Conservation (phyloP, 2,113 vertebrate genomes). For the Chaetops frenatus region DNA sequence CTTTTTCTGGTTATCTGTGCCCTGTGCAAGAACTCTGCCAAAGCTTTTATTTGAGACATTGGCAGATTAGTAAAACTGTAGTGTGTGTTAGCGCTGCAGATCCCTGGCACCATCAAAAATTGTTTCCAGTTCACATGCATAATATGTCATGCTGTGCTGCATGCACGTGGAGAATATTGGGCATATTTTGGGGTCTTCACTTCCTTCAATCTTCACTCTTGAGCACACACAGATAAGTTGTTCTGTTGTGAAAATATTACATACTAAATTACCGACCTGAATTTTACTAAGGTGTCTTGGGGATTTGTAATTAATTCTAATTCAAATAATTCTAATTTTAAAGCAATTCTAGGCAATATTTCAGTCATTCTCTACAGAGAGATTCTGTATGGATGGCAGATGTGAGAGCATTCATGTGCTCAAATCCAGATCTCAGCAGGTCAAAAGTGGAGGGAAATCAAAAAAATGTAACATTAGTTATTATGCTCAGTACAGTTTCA, state of each 20-base stretch:
- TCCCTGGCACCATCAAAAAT: not conserved
- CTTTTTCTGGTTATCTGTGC: not conserved
- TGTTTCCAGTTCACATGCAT: not conserved
- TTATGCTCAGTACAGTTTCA: slow-evolving; percentile 38
- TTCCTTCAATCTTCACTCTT: not conserved
- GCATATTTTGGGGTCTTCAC: not conserved
- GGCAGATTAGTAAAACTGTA: not conserved
- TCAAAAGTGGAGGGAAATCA: slow-evolving; percentile 11
- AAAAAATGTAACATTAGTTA: slow-evolving; percentile 34
- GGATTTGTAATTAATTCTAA: not conserved
- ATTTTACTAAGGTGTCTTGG: not conserved
- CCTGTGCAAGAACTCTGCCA: not conserved
- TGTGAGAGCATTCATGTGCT: slow-evolving; percentile 19
- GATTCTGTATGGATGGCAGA: slow-evolving; percentile 3
- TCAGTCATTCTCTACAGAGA: not conserved
- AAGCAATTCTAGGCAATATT: not conserved
- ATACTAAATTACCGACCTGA: not conserved
- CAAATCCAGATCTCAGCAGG: slow-evolving; percentile 28
- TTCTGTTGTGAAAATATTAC: not conserved
- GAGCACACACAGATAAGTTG: not conserved
- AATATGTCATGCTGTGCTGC: not conserved
- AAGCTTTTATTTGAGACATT: not conserved
- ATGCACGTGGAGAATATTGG: not conserved
- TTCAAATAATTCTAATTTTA: not conserved
- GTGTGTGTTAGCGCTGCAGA: not conserved